These are phyloP conservation scores for Nasua narica DNA, from an alignment of 2,797 vertebrate species.

Conservation along the genomic window DNA sequence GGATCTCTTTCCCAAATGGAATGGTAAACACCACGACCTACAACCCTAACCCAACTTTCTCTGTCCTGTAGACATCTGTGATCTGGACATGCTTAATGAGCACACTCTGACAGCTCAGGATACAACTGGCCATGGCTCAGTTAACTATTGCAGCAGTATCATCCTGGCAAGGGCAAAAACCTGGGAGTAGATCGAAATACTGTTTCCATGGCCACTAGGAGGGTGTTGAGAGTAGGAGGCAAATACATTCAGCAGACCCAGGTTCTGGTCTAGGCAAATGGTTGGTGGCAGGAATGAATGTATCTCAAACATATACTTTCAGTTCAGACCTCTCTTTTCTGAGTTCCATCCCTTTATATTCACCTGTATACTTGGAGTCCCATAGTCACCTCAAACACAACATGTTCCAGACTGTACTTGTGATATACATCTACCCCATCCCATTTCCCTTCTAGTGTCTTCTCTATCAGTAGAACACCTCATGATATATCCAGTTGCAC, in stretches of 20 bases:
- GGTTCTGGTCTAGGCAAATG: background rate
- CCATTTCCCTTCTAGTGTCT: background rate
- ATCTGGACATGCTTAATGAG: background rate
- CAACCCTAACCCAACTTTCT: background rate
- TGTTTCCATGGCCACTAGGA: background rate
- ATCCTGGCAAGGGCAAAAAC: background rate
- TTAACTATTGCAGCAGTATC: background rate
- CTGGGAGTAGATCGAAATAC: background rate
- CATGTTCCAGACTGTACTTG: background rate
- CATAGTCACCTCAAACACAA: background rate
- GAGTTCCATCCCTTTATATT: background rate
- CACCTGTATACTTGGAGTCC: background rate
- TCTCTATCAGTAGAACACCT: background rate
- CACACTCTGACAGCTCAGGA: background rate
- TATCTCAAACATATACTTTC: background rate
- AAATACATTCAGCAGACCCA: background rate
- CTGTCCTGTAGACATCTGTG: background rate
- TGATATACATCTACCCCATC: background rate
- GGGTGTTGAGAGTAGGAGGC: background rate
- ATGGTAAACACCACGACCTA: background rate
- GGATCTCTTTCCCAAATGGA: background rate
- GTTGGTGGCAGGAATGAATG: background rate
- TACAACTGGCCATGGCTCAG: background rate
- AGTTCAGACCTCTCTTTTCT: background rate
- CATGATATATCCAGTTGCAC: background rate